Base-by-base conservation (phyloP, 2,797 vertebrate genomes). In the Astyanax mexicanus region DNA sequence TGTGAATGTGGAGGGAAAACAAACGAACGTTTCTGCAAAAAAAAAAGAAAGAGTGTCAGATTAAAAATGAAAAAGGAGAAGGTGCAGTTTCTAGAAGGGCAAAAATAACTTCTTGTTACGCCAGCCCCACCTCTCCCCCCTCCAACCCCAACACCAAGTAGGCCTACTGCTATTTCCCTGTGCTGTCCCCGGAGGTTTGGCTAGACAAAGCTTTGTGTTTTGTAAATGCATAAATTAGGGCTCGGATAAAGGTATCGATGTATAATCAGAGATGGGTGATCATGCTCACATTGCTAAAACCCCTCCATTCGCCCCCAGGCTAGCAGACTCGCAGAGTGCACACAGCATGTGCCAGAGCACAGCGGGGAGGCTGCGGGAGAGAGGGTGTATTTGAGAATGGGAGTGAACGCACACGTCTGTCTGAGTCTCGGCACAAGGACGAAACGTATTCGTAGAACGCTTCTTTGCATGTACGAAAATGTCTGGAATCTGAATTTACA, bases 151-250 rank as follows among this genome's bases (percentile, higher is more conserved):
- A 13, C 17, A 38, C 58, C n/a, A n/a, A n/a, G n/a, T n/a, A n/a
- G n/a, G n/a, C n/a, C n/a, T 32, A 32, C 29, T 32, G 54, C n/a
- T 58, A 70, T 86, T 85, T 87, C 83, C 79, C 76, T 73, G 65
- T 79, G 78, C 51, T 71, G 79, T 86, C 87, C 85, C 85, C 1
- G 62, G 86, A 78, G 87, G 83, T 88, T 90, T 82, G 81, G 88
- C 89, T 75, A 85, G 85, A 90, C 89, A 77, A 81, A 86, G 86
- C 89, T 88, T 91, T 91, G 86, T 89, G 86, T 90, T 92, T 88
- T 88, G 86, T 87, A 89, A 88, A 85, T 81, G 86, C 90, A 92
- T 91, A 90, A 88, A 91, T 92, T 91, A 89, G 88, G 81, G 80
- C 84, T 80, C 86, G 84, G 88, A 90, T 87, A 88, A 87, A 89